A percentile compares a stretch with the other conserved stretches of the same genome.
Evolutionary conservation across 2,797 vertebrate genomes (phyloP).

Genomic region (Yasuhikotakia modesta): DNA sequence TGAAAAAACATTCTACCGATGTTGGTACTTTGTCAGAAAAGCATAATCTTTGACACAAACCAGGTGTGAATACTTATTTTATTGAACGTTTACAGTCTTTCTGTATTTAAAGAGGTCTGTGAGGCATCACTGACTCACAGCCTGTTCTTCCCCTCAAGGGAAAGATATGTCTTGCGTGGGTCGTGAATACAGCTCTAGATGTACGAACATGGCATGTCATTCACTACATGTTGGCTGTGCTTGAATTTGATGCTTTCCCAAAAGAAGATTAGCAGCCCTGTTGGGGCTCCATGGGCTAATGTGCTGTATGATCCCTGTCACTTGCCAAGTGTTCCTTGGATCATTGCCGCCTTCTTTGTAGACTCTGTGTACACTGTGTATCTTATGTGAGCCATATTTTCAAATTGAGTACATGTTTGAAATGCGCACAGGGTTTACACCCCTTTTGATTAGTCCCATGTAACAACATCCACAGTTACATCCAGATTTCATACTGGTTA

Average conservation of each 20-base stretch:
- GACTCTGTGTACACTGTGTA: not conserved
- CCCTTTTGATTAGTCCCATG: not conserved
- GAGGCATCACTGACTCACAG: constrained; percentile 26
- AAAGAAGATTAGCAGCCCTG: constrained; percentile 37
- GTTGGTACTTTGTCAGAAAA: not conserved
- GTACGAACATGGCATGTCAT: constrained; percentile 33
- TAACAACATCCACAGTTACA: constrained; percentile 1
- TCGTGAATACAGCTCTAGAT: constrained; percentile 16
- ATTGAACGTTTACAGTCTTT: constrained; percentile 13
- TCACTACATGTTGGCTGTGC: constrained; percentile 29
- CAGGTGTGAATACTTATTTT: constrained; percentile 6
- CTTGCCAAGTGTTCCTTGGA: constrained; percentile 28
- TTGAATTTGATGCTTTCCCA: constrained; percentile 34
- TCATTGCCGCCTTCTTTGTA: not conserved
- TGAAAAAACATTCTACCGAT: constrained; percentile 1
- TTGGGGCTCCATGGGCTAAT: constrained; percentile 28
- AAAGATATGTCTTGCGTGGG: constrained; percentile 27
- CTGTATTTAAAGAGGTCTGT: constrained; percentile 18
- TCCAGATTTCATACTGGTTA: constrained; percentile 24
- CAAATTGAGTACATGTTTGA: not conserved
- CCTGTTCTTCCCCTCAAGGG: constrained; percentile 24
- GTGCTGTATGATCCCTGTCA: constrained; percentile 32
- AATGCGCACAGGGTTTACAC: not conserved
- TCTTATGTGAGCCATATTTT: constrained; percentile 5
- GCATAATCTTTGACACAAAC: constrained; percentile 20